These are phyloP conservation scores for Aspidoscelis tigris DNA, from an alignment of 2,113 vertebrate genomes.

Conservation along the genomic window DNA sequence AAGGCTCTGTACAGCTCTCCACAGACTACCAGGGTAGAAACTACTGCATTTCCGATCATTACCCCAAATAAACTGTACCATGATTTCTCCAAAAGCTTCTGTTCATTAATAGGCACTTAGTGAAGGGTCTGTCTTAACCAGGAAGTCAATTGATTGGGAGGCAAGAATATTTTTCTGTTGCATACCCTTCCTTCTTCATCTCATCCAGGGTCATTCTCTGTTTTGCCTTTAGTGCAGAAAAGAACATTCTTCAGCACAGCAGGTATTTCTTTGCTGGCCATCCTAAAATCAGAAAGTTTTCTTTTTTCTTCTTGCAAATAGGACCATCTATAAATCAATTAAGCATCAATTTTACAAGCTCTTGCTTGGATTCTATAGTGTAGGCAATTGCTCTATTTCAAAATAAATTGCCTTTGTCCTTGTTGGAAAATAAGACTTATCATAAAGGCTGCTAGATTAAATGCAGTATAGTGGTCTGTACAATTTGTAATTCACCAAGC, in stretches of 20 bases:
- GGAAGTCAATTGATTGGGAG: constrained; percentile 25
- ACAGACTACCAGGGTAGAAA: constrained; percentile 43
- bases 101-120: constrained; percentile 31
- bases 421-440: constrained; percentile 6
- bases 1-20: constrained; percentile 50
- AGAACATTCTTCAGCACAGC: not conserved
- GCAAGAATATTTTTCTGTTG: not conserved
- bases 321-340: not conserved
- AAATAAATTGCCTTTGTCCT: constrained; percentile 14
- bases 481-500: not conserved
- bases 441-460: not conserved
- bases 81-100: constrained; percentile 59
- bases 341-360: not conserved
- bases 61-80: not conserved
- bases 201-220: not conserved
- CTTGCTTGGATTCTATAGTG: not conserved
- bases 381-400: constrained; percentile 4
- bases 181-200: constrained; percentile 25
- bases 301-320: not conserved
- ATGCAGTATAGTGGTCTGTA: too few species aligned
- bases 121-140: constrained; percentile 17
- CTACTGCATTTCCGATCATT: constrained; percentile 34
- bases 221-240: not conserved
- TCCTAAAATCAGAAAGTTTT: not conserved
- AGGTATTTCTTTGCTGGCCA: not conserved